phyloP scores from a whole-genome alignment of 1,140 invertebrate species.

The Drosophila busckii region DNA sequence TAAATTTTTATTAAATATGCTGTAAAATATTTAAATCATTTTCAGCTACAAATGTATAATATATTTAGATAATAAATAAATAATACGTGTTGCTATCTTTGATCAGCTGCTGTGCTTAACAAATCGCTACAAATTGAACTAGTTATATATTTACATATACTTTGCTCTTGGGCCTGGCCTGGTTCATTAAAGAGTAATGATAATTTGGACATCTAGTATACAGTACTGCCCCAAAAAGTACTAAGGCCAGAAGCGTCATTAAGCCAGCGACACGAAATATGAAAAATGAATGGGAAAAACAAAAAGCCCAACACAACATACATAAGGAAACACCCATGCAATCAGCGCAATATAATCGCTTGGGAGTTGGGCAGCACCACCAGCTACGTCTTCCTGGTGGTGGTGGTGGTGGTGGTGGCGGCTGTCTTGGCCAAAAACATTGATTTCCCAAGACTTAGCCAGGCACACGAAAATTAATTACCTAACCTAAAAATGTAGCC shows the following conservation, averaged over 20 bases:
- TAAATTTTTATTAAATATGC: too few species aligned
- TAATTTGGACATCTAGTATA: slow-evolving; percentile 23
- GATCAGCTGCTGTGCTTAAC: too few species aligned
- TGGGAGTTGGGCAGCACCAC: slow-evolving; percentile 50
- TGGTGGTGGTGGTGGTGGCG: too few species aligned
- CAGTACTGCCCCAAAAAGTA: slow-evolving; percentile 26
- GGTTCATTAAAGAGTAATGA: slow-evolving; percentile 61
- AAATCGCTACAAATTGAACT: too few species aligned
- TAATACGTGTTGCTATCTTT: too few species aligned
- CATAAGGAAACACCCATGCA: slow-evolving; percentile 27
- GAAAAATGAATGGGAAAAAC: slow-evolving; percentile 63
- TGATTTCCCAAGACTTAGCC: slow-evolving; percentile 74
- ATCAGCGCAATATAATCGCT: slow-evolving; percentile 42
- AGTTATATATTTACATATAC: too few species aligned
- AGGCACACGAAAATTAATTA: slow-evolving; percentile 71
- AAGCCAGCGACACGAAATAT: slow-evolving; percentile 49
- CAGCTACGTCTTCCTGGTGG: slow-evolving; percentile 10
- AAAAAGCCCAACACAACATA: slow-evolving; percentile 21
- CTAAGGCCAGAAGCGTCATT: slow-evolving; percentile 57
- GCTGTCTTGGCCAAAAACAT: slow-evolving; percentile 45
- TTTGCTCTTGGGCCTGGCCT: slow-evolving; percentile 5
- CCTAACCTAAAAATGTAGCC: slow-evolving; percentile 65
- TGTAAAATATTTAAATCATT: too few species aligned
- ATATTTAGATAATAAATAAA: too few species aligned
- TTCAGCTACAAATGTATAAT: too few species aligned